phyloP scores from a whole-genome alignment of 2,797 vertebrate genomes.

The Eleutherodactylus coqui region DNA sequence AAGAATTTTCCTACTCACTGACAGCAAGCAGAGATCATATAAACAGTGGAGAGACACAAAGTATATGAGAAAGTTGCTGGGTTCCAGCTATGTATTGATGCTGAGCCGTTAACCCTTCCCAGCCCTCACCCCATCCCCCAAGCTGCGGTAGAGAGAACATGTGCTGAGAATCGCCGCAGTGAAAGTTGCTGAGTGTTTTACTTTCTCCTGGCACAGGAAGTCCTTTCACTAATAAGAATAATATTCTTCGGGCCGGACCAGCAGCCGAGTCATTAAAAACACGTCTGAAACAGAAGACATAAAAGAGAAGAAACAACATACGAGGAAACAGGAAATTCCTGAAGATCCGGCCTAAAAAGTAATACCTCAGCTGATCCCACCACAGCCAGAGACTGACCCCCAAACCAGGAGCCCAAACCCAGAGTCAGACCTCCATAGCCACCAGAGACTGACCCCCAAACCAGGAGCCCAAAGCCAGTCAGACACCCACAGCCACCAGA shows the following conservation, averaged over 20 bases:
- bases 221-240: conserved; percentile 86
- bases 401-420: not conserved
- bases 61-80: not conserved
- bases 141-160: conserved; percentile 66
- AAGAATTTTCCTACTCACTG: not conserved
- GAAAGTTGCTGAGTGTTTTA: conserved; percentile 59
- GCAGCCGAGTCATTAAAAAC: conserved; percentile 84
- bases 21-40: not conserved
- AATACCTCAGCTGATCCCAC: conserved; percentile 75
- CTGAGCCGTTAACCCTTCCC: not conserved
- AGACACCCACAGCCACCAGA: too few species aligned
- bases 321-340: conserved; percentile 91
- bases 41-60: too few species aligned
- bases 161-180: not conserved
- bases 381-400: not conserved
- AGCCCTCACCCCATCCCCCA: conserved; percentile 60
- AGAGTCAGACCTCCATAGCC: too few species aligned
- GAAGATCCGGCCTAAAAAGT: conserved; percentile 83
- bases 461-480: too few species aligned
- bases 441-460: too few species aligned
- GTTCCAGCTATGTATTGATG: not conserved
- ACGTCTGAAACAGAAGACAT: conserved; percentile 74
- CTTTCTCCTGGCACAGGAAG: conserved; percentile 84
- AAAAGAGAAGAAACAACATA: conserved; percentile 66
- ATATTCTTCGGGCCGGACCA: conserved; percentile 85